Evolutionary conservation across 2,113 vertebrate species (phyloP).

Genomic region (Leiothrix lutea): DNA sequence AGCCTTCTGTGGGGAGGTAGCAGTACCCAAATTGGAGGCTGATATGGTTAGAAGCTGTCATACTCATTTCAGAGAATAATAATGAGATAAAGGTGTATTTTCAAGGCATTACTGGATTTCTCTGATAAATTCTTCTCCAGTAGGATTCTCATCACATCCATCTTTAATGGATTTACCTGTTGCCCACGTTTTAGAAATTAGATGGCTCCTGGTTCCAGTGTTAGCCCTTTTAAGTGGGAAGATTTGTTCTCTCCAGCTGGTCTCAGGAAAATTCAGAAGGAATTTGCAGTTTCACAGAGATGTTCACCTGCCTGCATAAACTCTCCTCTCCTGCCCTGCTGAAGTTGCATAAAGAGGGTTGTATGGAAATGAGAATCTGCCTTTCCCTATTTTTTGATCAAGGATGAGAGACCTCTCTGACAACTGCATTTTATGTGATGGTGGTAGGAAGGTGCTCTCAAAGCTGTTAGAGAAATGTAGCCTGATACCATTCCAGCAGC

Average conservation of each 20-base stretch:
- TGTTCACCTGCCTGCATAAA: neutral
- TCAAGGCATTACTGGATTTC: neutral
- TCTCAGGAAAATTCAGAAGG: neutral
- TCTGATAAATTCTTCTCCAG: neutral
- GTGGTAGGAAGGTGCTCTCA: neutral
- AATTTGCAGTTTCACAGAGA: neutral
- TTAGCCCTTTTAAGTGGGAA: neutral
- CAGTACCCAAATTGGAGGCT: accelerated
- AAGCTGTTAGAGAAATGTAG: neutral
- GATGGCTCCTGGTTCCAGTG: accelerated
- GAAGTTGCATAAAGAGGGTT: neutral
- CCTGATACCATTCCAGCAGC: neutral
- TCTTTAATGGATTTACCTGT: neutral
- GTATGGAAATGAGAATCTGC: neutral
- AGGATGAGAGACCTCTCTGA: neutral
- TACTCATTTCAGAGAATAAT: neutral
- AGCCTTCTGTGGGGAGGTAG: neutral
- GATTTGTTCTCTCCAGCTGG: neutral
- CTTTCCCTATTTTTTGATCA: neutral
- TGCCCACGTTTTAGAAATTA: neutral
- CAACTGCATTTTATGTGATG: neutral
- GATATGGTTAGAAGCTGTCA: neutral
- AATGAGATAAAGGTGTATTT: neutral
- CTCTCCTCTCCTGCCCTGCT: neutral
- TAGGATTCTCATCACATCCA: neutral